Evolutionary conservation across 2,888 invertebrate species (phyloP).

Genomic region (Rotaria sp.): DNA sequence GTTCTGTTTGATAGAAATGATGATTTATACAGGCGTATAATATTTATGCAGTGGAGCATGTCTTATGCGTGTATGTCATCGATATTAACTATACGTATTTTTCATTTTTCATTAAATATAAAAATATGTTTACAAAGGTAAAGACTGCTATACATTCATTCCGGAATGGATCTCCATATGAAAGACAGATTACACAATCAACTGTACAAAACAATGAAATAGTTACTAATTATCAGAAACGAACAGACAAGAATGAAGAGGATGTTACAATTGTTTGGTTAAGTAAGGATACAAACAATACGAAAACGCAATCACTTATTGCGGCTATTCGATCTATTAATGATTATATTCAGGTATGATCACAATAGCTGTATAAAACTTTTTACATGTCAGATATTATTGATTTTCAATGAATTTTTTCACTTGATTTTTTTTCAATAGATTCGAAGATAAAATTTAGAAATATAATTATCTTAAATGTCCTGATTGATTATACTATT

Average conservation of each 20-base stretch:
- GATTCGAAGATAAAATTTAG: too few relatives aligned
- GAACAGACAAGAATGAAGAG: background rate
- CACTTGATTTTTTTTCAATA: too few relatives aligned
- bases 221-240: background rate
- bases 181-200: background rate
- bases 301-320: background rate
- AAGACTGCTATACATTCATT: background rate
- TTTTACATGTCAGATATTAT: too few relatives aligned
- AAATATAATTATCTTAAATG: too few relatives aligned
- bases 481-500: too few relatives aligned
- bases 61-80: background rate
- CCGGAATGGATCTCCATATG: accelerated
- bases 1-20: too few relatives aligned
- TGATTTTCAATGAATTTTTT: too few relatives aligned
- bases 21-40: background rate
- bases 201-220: background rate
- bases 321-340: background rate
- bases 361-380: too few relatives aligned
- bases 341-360: background rate
- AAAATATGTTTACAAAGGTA: background rate
- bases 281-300: background rate
- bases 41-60: background rate
- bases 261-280: background rate
- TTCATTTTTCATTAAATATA: background rate
- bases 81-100: background rate